Conservation (phyloP, 2,797 vertebrate species). For the Pantherophis vulpinus region DNA sequence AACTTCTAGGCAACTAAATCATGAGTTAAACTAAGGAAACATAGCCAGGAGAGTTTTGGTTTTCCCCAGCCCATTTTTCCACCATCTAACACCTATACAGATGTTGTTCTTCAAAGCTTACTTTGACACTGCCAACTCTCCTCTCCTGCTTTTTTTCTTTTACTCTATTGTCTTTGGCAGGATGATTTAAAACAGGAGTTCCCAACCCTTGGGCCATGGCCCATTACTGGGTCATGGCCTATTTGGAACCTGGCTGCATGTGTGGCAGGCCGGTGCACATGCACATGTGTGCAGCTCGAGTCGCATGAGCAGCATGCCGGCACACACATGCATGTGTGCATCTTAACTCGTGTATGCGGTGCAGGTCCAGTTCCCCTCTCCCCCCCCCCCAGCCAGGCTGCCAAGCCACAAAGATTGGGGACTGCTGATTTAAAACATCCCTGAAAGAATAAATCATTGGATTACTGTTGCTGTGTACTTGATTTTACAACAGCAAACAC, state of each 20-base stretch:
- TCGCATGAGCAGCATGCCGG: no score
- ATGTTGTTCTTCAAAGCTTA: background rate
- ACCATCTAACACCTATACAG: background rate
- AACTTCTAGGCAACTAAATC: background rate
- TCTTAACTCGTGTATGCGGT: accelerated
- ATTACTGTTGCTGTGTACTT: background rate
- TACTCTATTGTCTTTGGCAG: background rate
- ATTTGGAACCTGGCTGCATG: no score
- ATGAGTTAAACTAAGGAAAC: background rate
- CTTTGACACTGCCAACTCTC: background rate
- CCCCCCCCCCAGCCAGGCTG: no score
- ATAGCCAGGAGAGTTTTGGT: background rate
- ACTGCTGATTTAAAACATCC: background rate
- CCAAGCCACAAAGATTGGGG: background rate
- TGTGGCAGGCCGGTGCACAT: no score
- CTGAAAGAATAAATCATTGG: background rate
- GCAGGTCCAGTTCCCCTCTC: background rate
- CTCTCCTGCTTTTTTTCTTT: background rate
- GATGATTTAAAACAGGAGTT: background rate
- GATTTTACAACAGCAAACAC: background rate
- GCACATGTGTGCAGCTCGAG: no score
- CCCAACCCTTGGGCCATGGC: background rate
- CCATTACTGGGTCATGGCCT: no score
- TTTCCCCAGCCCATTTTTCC: background rate
- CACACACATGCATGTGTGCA: background rate